Base-by-base conservation (phyloP, 2,797 vertebrate species). In the Okamejei kenojei region DNA sequence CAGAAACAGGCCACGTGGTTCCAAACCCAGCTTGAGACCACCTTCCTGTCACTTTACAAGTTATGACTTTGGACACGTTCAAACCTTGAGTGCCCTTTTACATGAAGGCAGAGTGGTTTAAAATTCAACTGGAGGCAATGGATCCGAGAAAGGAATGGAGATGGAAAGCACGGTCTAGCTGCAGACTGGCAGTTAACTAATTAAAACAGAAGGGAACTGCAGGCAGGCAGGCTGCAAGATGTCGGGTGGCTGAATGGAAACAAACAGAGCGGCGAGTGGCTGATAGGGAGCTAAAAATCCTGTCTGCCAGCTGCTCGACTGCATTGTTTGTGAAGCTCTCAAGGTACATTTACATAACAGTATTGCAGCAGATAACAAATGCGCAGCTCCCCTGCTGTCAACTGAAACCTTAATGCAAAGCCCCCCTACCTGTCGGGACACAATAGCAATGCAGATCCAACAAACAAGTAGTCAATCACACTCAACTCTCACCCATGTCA, bases 271-370 rank as follows among this genome's bases (percentile, higher is more conserved):
- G 17, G 23, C 0, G 23, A 76, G 58, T 29, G 29, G 71, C 7
- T 19, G 38, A 54, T 35, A 1, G 11, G 26, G 76, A 73, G 38
- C 38, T 29, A 17, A 73, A 15, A 73, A 92, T 45, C 23, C 23
- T 26, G 45, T 58, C 68, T 92, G 13, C 90, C 90, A 92, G 90
- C 90, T 92, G 90, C n/a, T 8, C n/a, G 26, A 2, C 32, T 68
- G 61, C 15, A 65, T 88, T 88, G 84, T 65, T 65, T 21, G 17
- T 68, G 63, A 88, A 32, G n/a, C 21, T 7, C 5, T 65, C 9
- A 88, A 88, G 84, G 63, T 88, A 63, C 84, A 68, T 88, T 88
- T 35, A 68, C 15, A 88, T 88, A 68, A 88, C 61, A 35, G n/a
- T n/a, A 84, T 1, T 15, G 4, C 54, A 61, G 54, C 81, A 11